These are phyloP conservation scores for Pachyuromys duprasi DNA, from an alignment of 2,797 vertebrate species.

Conservation along the genomic window DNA sequence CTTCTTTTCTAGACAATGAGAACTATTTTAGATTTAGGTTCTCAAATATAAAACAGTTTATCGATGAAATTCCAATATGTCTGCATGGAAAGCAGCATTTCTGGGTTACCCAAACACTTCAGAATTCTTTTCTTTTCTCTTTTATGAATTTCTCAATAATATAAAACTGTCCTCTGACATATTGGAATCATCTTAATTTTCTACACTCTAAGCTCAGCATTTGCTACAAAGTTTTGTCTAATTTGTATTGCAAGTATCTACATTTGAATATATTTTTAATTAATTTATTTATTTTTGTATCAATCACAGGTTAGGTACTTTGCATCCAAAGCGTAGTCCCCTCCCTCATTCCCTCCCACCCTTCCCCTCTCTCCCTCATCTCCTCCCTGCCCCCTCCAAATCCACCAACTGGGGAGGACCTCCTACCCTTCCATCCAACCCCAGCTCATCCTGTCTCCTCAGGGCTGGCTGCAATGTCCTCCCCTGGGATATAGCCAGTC, in stretches of 20 bases:
- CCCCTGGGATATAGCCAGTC: no score
- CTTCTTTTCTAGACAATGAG: conserved; percentile 33
- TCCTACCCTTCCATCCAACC: no score
- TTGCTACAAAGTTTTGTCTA: background rate
- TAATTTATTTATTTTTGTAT: no score
- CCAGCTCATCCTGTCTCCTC: no score
- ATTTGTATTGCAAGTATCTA: background rate
- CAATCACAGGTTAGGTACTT: no score
- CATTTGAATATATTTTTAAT: background rate
- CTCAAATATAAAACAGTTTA: conserved; percentile 53
- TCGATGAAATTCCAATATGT: conserved; percentile 13
- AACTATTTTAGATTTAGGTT: background rate
- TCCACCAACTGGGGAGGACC: no score
- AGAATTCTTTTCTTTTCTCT: background rate
- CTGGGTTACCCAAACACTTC: background rate
- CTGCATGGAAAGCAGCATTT: background rate
- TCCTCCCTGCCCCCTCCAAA: no score
- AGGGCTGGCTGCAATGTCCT: no score
- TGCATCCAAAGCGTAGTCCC: no score
- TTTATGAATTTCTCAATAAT: background rate
- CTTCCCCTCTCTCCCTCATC: no score
- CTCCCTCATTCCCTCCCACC: no score
- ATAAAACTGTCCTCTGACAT: background rate
- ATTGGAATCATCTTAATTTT: background rate
- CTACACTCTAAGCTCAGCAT: background rate